phyloP scores from a whole-genome alignment of 2,113 vertebrate genomes.

The Coracopsis vasa region DNA sequence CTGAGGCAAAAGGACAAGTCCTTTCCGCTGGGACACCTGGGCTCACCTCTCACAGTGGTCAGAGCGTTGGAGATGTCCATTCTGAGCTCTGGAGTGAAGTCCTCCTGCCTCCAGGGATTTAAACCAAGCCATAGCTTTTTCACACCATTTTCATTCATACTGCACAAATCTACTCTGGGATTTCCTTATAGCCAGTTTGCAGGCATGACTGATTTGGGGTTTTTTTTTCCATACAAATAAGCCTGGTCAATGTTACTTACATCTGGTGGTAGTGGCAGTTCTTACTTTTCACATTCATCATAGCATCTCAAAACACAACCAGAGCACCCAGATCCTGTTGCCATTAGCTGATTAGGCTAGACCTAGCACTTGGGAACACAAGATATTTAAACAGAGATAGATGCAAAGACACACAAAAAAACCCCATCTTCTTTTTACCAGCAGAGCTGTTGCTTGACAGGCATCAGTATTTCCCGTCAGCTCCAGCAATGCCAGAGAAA shows the following conservation, averaged over 20 bases:
- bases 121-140: not conserved
- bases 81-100: accelerated
- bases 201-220: not conserved
- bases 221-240: not conserved
- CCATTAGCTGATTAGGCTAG: not conserved
- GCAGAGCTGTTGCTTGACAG: conserved; percentile 17
- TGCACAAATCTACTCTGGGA: not conserved
- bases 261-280: accelerated
- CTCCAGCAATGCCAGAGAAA: not conserved
- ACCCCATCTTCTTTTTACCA: not conserved
- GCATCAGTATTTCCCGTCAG: conserved; percentile 46
- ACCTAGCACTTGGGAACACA: not conserved
- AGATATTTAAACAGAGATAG: not conserved
- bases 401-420: not conserved
- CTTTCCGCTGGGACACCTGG: accelerated
- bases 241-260: not conserved
- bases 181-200: not conserved
- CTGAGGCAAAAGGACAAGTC: not conserved
- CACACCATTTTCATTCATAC: not conserved
- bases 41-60: not conserved
- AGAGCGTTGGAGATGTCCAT: not conserved
- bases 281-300: not conserved
- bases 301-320: not conserved
- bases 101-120: not conserved
- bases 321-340: not conserved